Base-by-base conservation (phyloP, 2,797 vertebrate species). In the Sarcoramphus papa region DNA sequence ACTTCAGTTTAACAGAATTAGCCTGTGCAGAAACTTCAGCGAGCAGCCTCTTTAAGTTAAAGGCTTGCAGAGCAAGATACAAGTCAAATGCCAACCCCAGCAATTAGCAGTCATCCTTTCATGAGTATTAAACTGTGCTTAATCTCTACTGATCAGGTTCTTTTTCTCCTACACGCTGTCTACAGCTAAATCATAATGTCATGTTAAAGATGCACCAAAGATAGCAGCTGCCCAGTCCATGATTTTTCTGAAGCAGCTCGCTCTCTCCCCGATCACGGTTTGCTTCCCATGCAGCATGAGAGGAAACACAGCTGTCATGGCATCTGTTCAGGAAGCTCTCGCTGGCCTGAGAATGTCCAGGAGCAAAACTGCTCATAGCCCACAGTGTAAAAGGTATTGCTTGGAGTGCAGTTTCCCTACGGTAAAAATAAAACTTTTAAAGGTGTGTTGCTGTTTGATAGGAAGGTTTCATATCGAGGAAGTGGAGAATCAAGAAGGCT, bases 1-100 rank as follows among this genome's bases (percentile, higher is more conserved):
- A 88, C 31, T 88, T 84, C 82, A 93, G 30, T 90, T 94, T 81
- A 78, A 91, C 85, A 77, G 82, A 97, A 88, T 92, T 47, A 92
- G 63, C 48, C 57, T 83, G 72, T 65, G 73, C 68, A 62, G 64
- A 94, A 94, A 72, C 74, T 82, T 85, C 51, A 77, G 30, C 2
- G 7, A 87, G 77, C 30, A 11, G 78, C 56, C 37, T 92, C 67
- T 87, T 47, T 27, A 63, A 92, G 63, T 50, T 91, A 72, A 79
- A 87, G 88, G 30, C 60, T 90, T 74, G 57, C 76, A 88, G 79
- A 93, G 48, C 85, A 87, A 91, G 70, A 75, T 43, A 15, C 33
- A 37, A 85, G 84, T 75, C 87, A 88, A 87, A 91, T 83, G 78
- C 60, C 92, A 90, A 9, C 28, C 40, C 75, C 62, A 65, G 78